Conservation (phyloP, 2,888 invertebrate genomes). For the Osmoderma eremita region DNA sequence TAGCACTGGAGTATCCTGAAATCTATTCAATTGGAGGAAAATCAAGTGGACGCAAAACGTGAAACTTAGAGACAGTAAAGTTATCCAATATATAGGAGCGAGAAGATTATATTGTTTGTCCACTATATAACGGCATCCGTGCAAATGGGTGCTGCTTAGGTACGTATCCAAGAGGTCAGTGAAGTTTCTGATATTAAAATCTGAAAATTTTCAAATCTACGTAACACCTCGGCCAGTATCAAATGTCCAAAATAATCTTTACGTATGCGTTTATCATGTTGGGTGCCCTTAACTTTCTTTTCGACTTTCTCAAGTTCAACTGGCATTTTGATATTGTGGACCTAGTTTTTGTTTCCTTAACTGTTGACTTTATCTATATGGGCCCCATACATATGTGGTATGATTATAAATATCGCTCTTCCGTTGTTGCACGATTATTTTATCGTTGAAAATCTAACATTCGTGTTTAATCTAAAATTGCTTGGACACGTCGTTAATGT, state of each 20-base stretch:
- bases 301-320: not conserved
- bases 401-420: too few relatives aligned
- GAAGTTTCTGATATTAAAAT: conserved; percentile 6
- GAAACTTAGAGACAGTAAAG: conserved; percentile 25
- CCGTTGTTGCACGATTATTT: too few relatives aligned
- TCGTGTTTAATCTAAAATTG: too few relatives aligned
- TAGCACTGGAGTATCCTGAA: conserved; percentile 35
- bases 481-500: too few relatives aligned
- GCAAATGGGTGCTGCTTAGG: conserved; percentile 30
- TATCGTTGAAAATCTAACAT: too few relatives aligned
- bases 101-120: conserved; percentile 23
- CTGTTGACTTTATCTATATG: too few relatives aligned
- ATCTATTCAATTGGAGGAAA: conserved; percentile 42
- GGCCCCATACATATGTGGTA: too few relatives aligned
- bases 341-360: too few relatives aligned
- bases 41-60: conserved; percentile 43
- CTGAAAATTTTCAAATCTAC: conserved; percentile 4
- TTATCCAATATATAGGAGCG: conserved; percentile 31
- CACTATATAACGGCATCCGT: conserved; percentile 33
- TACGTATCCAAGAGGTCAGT: conserved; percentile 6
- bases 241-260: not conserved
- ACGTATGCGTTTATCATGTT: not conserved
- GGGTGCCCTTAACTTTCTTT: not conserved
- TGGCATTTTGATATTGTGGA: too few relatives aligned
- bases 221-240: too few relatives aligned